A percentile compares a stretch with the other conserved stretches of the same genome.
Evolutionary conservation across 2,797 vertebrate genomes (phyloP).

Genomic region (Mormyrops attenuatus): DNA sequence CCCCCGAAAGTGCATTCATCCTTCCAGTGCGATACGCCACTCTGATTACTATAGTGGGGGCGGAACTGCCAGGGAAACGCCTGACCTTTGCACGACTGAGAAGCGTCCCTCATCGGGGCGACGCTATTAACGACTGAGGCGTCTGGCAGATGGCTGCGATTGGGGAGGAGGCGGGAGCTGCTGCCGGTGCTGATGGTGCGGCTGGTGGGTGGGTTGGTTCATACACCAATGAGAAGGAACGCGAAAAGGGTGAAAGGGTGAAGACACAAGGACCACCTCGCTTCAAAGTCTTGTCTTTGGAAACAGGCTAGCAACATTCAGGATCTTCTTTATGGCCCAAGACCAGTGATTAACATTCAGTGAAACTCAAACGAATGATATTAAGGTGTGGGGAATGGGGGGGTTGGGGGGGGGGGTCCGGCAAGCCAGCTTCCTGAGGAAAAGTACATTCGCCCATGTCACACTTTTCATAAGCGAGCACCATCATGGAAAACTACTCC

Average conservation of each 20-base stretch:
- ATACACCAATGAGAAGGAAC: slow-evolving; percentile 70
- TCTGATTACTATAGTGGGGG: slow-evolving; percentile 44
- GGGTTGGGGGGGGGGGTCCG: not conserved
- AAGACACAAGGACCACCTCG: too few relatives aligned
- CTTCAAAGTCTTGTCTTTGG: slow-evolving; percentile 16
- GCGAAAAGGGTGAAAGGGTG: slow-evolving; percentile 53
- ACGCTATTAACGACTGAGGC: slow-evolving; percentile 59
- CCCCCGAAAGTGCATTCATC: slow-evolving; percentile 10
- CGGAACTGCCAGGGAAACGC: slow-evolving; percentile 33
- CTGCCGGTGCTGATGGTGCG: slow-evolving; percentile 26
- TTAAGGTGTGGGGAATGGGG: not conserved
- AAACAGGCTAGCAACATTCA: not conserved
- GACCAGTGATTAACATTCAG: slow-evolving; percentile 31
- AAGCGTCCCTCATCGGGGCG: slow-evolving; percentile 50
- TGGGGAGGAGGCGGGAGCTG: slow-evolving; percentile 62
- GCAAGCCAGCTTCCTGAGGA: not conserved
- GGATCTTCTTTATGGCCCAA: not conserved
- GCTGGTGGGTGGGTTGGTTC: slow-evolving; percentile 36
- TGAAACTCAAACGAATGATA: not conserved
- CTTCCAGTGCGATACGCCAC: slow-evolving; percentile 37
- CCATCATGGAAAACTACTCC: slow-evolving; percentile 53
- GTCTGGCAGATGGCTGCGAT: slow-evolving; percentile 60
- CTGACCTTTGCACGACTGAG: slow-evolving; percentile 30
- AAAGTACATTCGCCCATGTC: slow-evolving; percentile 45
- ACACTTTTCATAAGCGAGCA: slow-evolving; percentile 39